Evolutionary conservation across 23 tunicate genomes (phyloP).

Genomic region (Halocynthia aurantium): DNA sequence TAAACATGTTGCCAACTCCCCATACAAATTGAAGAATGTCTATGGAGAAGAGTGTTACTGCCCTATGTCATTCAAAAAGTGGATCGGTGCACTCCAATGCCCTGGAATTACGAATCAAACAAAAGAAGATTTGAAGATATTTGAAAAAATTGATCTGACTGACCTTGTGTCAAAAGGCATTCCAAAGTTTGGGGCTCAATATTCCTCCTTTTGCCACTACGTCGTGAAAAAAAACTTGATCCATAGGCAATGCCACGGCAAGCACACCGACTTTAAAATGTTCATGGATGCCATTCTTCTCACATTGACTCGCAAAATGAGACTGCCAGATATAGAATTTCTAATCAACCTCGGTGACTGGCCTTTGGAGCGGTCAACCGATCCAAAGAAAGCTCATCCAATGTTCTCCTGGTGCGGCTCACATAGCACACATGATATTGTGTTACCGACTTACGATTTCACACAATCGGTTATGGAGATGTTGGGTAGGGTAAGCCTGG

Average conservation of each 20-base stretch:
- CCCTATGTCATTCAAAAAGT: conserved; percentile 49
- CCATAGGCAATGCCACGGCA: conserved; percentile 77
- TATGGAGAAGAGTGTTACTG: conserved; percentile 89
- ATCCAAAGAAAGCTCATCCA: conserved; percentile 62
- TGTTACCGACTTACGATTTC: conserved; percentile 90
- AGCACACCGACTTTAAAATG: conserved; percentile 88
- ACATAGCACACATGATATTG: conserved; percentile 56
- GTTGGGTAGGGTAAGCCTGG: conserved; percentile 87
- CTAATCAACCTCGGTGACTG: conserved; percentile 95
- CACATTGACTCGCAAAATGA: conserved; percentile 60
- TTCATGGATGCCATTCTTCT: conserved; percentile 89
- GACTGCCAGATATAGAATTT: conserved; percentile 92
- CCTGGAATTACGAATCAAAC: conserved; percentile 57
- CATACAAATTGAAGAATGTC: conserved; percentile 58
- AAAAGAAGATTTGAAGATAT: conserved; percentile 44
- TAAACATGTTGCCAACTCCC: conserved; percentile 62
- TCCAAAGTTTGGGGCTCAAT: conserved; percentile 40
- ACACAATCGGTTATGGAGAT: conserved; percentile 73
- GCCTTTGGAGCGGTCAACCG: conserved; percentile 68
- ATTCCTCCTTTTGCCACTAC: conserved; percentile 84
- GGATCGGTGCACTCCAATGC: conserved; percentile 79
- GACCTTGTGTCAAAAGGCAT: conserved; percentile 46
- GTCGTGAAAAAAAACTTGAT: conserved; percentile 66
- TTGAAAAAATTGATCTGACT: conserved; percentile 46
- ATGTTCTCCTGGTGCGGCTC: conserved; percentile 99